These are phyloP conservation scores for Astropecten irregularis DNA, from an alignment of 53 echinoderm and acorn worm species.

Conservation along the genomic window DNA sequence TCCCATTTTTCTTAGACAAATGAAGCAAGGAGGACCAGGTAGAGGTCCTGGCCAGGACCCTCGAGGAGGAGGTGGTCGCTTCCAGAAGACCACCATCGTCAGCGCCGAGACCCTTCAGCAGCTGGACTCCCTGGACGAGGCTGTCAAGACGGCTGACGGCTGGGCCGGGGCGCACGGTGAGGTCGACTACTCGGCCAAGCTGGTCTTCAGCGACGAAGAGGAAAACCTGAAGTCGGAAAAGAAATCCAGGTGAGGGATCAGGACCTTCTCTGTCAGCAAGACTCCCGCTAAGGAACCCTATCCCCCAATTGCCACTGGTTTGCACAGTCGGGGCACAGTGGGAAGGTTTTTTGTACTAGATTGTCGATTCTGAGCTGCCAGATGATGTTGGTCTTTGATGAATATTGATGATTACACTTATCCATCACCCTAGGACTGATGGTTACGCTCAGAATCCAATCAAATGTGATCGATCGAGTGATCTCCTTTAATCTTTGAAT, in stretches of 20 bases:
- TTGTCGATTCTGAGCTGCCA: not conserved
- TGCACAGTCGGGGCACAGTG: too few species aligned
- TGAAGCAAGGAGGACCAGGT: slow-evolving; percentile 59
- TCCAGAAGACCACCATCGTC: slow-evolving; percentile 70
- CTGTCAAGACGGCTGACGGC: slow-evolving; percentile 62
- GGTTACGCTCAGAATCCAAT: not conserved
- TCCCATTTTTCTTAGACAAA: slow-evolving; percentile 4
- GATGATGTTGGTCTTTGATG: slow-evolving; percentile 16
- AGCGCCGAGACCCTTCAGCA: slow-evolving; percentile 72
- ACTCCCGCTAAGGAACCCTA: too few species aligned
- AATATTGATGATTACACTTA: slow-evolving; percentile 42
- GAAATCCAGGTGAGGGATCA: slow-evolving; percentile 32
- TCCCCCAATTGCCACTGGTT: too few species aligned
- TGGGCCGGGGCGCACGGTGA: slow-evolving; percentile 92
- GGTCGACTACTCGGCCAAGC: slow-evolving; percentile 93
- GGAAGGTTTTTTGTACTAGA: too few species aligned
- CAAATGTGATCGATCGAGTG: not conserved
- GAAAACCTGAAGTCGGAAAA: slow-evolving; percentile 50
- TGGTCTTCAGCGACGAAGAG: slow-evolving; percentile 97
- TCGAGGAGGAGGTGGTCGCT: slow-evolving; percentile 9
- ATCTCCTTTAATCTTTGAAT: too few species aligned
- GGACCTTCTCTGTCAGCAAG: too few species aligned
- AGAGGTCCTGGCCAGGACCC: slow-evolving; percentile 56
- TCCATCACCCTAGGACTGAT: slow-evolving; percentile 66
- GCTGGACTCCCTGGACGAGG: slow-evolving; percentile 66